Evolutionary conservation across 2,888 invertebrate genomes (phyloP).

Genomic region (Smittia aterrima): DNA sequence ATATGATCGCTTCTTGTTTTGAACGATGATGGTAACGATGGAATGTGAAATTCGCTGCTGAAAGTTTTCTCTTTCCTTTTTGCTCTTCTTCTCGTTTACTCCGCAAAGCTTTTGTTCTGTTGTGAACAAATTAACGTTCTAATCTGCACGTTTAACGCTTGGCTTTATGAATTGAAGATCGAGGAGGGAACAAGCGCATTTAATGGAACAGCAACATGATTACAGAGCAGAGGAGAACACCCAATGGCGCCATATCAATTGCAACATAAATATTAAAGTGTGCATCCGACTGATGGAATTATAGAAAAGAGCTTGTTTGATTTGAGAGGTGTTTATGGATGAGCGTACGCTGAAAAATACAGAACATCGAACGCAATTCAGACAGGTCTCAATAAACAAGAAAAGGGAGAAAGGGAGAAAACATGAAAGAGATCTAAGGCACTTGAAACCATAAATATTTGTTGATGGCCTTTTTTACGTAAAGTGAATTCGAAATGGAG

Average conservation of each 20-base stretch:
- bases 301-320: background rate
- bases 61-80: background rate
- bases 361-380: no score
- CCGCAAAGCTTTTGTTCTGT: no score
- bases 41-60: conserved; percentile 5
- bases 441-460: conserved; percentile 1
- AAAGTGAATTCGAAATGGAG: background rate
- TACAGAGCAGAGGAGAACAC: background rate
- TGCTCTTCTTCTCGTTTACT: background rate
- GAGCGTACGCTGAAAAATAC: background rate
- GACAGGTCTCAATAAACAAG: no score
- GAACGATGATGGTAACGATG: conserved; percentile 16
- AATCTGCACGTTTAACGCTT: no score
- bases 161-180: background rate
- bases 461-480: background rate
- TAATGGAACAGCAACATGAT: no score
- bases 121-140: no score
- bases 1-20: conserved; percentile 26
- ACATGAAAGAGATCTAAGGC: background rate
- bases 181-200: background rate
- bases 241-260: conserved; percentile 1
- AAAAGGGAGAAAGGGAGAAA: background rate
- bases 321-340: background rate
- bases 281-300: background rate
- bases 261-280: background rate